Conservation (phyloP, 2,797 vertebrate species). For the Microtus californicus region DNA sequence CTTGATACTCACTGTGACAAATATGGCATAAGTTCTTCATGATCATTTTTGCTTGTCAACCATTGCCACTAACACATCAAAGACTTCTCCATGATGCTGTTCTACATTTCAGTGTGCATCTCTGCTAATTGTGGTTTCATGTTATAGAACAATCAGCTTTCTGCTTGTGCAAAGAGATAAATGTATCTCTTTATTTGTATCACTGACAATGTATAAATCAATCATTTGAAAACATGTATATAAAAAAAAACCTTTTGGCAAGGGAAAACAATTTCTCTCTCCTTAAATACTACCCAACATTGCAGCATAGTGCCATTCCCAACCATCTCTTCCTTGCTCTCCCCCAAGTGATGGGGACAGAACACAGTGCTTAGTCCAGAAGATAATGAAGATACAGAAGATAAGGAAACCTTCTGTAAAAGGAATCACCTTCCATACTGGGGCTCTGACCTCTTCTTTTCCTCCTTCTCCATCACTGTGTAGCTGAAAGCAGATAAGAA, state of each 20-base stretch:
- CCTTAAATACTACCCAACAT: neutral
- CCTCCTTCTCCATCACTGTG: neutral
- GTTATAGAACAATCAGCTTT: conserved; percentile 5
- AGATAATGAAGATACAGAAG: neutral
- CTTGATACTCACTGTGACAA: neutral
- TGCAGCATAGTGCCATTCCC: accelerated
- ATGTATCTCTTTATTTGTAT: neutral
- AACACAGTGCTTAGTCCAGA: accelerated
- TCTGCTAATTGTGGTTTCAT: neutral
- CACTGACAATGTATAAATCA: neutral
- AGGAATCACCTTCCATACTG: neutral
- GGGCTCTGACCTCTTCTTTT: neutral
- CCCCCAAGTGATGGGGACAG: neutral
- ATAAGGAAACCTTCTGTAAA: neutral
- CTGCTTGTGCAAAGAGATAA: neutral
- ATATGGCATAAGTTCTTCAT: neutral
- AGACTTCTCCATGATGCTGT: conserved; percentile 9
- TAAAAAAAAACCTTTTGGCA: neutral
- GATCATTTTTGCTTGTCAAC: conserved; percentile 5
- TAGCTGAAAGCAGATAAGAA: neutral
- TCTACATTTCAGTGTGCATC: neutral
- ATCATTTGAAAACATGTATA: neutral
- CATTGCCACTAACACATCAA: conserved; percentile 30
- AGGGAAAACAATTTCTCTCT: neutral
- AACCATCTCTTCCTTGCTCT: no score